Evolutionary conservation across 2,797 vertebrate species (phyloP), one percentile per base, ranked within the genome.

Genomic region (Garrulus glandarius): DNA sequence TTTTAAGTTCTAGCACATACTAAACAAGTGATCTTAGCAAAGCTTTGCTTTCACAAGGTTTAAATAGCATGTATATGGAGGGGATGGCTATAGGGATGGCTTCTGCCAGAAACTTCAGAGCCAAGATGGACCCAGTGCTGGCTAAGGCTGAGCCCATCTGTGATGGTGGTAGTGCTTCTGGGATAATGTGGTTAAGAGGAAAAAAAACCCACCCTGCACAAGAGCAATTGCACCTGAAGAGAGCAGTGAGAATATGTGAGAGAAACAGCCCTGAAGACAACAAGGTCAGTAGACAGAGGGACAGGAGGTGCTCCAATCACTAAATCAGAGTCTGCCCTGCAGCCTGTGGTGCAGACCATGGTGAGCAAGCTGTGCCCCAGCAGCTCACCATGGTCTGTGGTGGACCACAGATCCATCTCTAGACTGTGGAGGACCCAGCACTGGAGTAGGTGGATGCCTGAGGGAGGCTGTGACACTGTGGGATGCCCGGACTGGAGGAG

Each of bases 121-220:
- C 21, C 22, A 9, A 46, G 65, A 24, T 4, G 17, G 22, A 36
- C 13, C 13, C 30, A 30, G 1, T 3, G 21, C 7, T 64, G 50
- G 26, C 9, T 26, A 27, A 37, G 44, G 37, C 29, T 0, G 0
- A 57, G 50, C 52, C 64, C 15, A 39, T 12, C 50, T 30, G 13
- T 17, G 5, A 46, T 5, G 21, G 6, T 23, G 15, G 11, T 7
- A 46, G 24, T 0, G 0, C 6, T 49, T 39, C 26, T 34, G n/a
- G 21, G 9, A 39, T 16, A 52, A 57, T 5, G 10, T 23, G 8
- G 17, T 16, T 71, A 12, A 65, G 37, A 30, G 5, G 10, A 16
- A 27, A 46, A 46, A 77, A 52, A 2, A 0, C 9, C 16, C 24
- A 44, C 21, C 6, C n/a, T 20, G 26, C 18, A 41, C 65, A 57